Base-by-base conservation (phyloP, 2,888 invertebrate species). In the Melanargia galathea region DNA sequence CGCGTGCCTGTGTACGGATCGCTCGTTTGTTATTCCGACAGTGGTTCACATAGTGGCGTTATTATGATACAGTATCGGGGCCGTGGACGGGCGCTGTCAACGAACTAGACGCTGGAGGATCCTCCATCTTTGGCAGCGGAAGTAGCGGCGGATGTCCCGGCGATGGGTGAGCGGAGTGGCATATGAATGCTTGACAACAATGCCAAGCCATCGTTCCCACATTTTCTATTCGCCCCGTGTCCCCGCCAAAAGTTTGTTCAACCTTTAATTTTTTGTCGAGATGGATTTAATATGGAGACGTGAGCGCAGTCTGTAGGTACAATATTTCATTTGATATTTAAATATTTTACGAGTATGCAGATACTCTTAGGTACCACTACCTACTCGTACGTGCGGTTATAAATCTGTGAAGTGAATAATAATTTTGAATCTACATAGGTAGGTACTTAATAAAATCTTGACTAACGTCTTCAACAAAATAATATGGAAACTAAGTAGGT, bases 41-140 rank as follows among this genome's bases (percentile, higher is more conserved):
- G 63, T 63, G 45, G 65, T 71, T 70, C 72, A 71, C 70, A 74
- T 76, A 68, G 70, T 72, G 65, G 68, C 65, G 73, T 71, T 77
- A 78, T 77, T 77, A 82, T 84, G 82, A 78, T 81, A 77, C 73
- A 71, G 66, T 72, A 75, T 69, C 71, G 72, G 70, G 72, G 70
- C 69, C 76, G 77, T 77, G 76, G 75, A 71, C 77, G 74, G 72
- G 76, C 76, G 72, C 83, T 84, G 90, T 90, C 88, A 90, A 90
- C 87, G 90, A 87, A 89, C 90, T 84, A 84, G 79, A 69, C 76
- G 75, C 75, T 75, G 74, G 78, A 84, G 84, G 84, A 90, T 89
- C 86, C 83, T 81, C 91, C 91, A 88, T 90, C 90, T 91, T 90
- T 88, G 91, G 90, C 86, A 90, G 82, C 91, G 91, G 91, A 91